These are phyloP conservation scores for Electrona antarctica DNA, from an alignment of 2,113 vertebrate genomes.

Conservation along the genomic window DNA sequence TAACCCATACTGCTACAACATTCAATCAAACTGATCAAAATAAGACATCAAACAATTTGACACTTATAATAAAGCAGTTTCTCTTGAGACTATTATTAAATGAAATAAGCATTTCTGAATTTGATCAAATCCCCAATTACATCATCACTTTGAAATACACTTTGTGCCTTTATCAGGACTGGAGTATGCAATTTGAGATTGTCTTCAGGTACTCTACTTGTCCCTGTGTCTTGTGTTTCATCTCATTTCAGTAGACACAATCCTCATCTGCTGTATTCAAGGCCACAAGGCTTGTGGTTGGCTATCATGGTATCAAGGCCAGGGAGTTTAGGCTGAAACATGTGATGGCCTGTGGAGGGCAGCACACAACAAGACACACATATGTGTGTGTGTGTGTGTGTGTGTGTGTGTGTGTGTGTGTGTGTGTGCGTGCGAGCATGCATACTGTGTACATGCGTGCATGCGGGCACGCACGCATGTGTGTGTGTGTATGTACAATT, in stretches of 20 bases:
- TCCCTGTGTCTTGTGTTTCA: conserved; percentile 13
- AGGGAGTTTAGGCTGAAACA: neutral
- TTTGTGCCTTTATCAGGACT: neutral
- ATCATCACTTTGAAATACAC: neutral
- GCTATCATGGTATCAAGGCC: neutral
- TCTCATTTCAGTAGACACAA: neutral
- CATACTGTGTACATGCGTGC: no score
- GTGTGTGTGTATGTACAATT: neutral
- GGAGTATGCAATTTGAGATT: conserved; percentile 12
- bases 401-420: neutral
- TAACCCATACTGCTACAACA: neutral
- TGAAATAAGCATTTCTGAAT: neutral
- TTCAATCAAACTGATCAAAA: neutral
- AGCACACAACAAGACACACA: conserved; percentile 25
- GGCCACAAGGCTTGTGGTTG: neutral
- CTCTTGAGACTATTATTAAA: neutral
- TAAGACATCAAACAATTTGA: neutral
- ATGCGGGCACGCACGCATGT: no score
- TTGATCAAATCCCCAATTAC: neutral
- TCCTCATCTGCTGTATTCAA: neutral
- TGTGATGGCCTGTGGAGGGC: conserved; percentile 23
- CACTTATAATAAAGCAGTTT: neutral
- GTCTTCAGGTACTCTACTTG: conserved; percentile 15
- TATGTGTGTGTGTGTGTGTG: conserved; percentile 4
- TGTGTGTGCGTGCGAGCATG: neutral